phyloP scores from a whole-genome alignment of 1,140 invertebrate genomes.

The Diprion similis region DNA sequence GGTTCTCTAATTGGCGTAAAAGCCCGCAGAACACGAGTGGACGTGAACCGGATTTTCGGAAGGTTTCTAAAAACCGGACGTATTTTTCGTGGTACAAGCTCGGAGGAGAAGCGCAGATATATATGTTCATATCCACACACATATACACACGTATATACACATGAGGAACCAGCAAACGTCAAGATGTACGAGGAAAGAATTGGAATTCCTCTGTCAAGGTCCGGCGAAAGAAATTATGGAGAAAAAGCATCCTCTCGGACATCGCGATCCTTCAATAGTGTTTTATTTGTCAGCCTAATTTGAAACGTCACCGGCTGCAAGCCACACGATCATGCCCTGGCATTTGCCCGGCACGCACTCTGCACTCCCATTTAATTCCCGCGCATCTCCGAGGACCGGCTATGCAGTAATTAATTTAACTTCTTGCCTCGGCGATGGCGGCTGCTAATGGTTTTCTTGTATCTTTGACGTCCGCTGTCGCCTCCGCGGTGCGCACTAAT shows the following conservation, averaged over 20 bases:
- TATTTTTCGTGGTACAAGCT: conserved; percentile 48
- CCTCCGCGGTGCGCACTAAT: conserved; percentile 31
- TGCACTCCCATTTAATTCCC: conserved; percentile 30
- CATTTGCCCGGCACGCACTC: conserved; percentile 25
- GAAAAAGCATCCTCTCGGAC: conserved; percentile 23
- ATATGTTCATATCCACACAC: neutral
- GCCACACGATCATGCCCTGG: conserved; percentile 39
- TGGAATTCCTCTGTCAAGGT: neutral
- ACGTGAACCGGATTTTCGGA: neutral
- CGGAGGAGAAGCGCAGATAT: neutral
- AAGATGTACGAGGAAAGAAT: neutral
- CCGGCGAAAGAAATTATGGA: conserved; percentile 24
- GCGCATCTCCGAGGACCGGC: conserved; percentile 25
- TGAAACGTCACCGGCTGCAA: conserved; percentile 46
- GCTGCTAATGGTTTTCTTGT: conserved; percentile 59
- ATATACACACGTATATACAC: neutral
- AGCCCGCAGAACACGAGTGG: no score
- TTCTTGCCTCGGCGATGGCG: conserved; percentile 55
- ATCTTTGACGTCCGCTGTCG: conserved; percentile 45
- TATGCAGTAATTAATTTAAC: conserved; percentile 60
- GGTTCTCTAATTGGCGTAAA: no score
- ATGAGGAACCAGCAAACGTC: no score
- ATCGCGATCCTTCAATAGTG: neutral
- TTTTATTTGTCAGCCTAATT: conserved; percentile 57
- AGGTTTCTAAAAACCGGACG: conserved; percentile 45